Conservation (phyloP, 2,113 vertebrate genomes). For the Cyprinodon variegatus region DNA sequence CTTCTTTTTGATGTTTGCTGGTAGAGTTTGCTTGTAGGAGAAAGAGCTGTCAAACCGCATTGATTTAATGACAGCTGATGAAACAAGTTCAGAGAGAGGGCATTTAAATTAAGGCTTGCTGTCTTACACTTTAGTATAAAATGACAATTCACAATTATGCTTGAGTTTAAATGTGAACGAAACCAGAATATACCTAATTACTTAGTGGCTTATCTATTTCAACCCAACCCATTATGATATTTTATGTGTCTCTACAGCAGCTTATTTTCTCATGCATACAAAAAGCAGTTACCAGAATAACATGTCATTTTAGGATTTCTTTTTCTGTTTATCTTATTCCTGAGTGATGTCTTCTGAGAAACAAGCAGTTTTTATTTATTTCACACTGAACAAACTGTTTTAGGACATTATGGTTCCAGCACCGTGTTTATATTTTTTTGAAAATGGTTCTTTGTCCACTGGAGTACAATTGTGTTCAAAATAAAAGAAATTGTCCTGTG, state of each 20-base stretch:
- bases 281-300: background rate
- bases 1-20: slow-evolving; percentile 20
- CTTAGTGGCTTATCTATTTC: background rate
- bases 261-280: background rate
- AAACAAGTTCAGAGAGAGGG: slow-evolving; percentile 50
- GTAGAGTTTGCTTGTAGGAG: slow-evolving; percentile 15
- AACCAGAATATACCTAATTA: background rate
- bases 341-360: background rate
- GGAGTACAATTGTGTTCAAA: background rate
- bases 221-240: background rate
- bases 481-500: background rate
- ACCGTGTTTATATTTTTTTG: background rate
- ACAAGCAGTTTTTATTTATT: background rate
- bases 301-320: background rate
- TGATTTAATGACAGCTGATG: slow-evolving; percentile 42
- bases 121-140: slow-evolving; percentile 19
- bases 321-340: background rate
- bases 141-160: slow-evolving; percentile 29
- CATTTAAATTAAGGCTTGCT: slow-evolving; percentile 35
- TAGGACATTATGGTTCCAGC: background rate
- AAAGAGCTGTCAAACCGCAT: slow-evolving; percentile 39
- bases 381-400: background rate
- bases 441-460: background rate
- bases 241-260: background rate
- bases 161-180: background rate